Conservation (phyloP, 2,888 invertebrate genomes). For the Drosophila mulleri region DNA sequence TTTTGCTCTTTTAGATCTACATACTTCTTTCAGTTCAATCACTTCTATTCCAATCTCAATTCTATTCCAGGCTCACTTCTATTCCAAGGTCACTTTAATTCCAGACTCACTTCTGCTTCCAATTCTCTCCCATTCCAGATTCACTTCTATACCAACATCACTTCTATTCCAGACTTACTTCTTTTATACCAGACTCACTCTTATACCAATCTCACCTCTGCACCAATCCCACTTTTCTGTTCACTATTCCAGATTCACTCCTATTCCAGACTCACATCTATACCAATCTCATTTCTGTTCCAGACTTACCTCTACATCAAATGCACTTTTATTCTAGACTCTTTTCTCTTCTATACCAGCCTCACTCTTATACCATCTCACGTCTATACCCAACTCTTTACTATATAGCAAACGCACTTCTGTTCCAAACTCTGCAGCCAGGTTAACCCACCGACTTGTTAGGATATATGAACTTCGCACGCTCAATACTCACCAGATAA, state of each 20-base stretch:
- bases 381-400: background rate
- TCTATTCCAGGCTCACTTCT: background rate
- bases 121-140: too few species aligned
- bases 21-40: background rate
- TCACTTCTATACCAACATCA: background rate
- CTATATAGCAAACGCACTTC: too few species aligned
- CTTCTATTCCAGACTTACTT: too few species aligned
- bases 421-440: too few species aligned
- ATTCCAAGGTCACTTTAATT: background rate
- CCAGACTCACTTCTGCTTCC: background rate
- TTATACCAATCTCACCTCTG: background rate
- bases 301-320: too few species aligned
- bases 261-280: background rate
- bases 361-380: background rate
- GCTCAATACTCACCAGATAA: conserved; percentile 6
- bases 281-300: background rate
- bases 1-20: too few species aligned
- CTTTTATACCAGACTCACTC: too few species aligned
- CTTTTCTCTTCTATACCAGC: background rate
- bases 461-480: background rate
- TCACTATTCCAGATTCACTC: background rate
- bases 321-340: too few species aligned
- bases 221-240: too few species aligned
- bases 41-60: background rate
- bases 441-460: too few species aligned